phyloP scores from a whole-genome alignment of 2,888 invertebrate species.

The Gymnocheta viridis region DNA sequence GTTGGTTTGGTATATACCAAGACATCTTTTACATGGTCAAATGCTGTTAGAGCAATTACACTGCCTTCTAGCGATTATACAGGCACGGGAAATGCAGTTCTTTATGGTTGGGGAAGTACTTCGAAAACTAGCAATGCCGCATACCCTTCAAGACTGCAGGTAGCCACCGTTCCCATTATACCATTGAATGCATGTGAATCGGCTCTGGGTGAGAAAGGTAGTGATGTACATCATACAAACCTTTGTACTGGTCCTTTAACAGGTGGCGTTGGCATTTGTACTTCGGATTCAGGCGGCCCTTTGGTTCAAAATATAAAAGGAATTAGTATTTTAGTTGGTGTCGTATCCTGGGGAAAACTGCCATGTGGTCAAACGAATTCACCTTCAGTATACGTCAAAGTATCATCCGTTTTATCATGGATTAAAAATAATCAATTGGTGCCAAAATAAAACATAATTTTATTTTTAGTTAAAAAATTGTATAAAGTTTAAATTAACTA shows the following conservation, averaged over 20 bases:
- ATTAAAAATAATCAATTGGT: conserved; percentile 74
- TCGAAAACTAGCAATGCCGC: conserved; percentile 70
- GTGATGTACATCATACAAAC: conserved; percentile 75
- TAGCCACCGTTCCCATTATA: conserved; percentile 78
- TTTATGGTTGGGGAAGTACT: conserved; percentile 80
- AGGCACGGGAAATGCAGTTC: conserved; percentile 75
- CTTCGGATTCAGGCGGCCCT: conserved; percentile 80
- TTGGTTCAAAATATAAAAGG: conserved; percentile 73
- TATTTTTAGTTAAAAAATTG: no score
- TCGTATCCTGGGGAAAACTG: conserved; percentile 83
- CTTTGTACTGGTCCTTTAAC: conserved; percentile 77
- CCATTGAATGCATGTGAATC: conserved; percentile 71
- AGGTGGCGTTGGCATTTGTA: conserved; percentile 77
- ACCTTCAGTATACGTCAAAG: conserved; percentile 83
- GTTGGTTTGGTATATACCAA: conserved; percentile 78
- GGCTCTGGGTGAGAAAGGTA: conserved; percentile 74
- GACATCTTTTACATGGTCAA: conserved; percentile 75
- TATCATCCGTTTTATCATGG: conserved; percentile 82
- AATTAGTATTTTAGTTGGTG: conserved; percentile 79
- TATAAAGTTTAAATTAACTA: no score
- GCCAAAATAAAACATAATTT: conserved; percentile 11
- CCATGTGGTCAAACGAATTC: conserved; percentile 78
- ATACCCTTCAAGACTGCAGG: conserved; percentile 76
- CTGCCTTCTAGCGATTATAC: conserved; percentile 73
- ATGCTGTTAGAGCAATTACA: conserved; percentile 74